Conservation (phyloP, 2,797 vertebrate species). For the Enteromius paludinosus region DNA sequence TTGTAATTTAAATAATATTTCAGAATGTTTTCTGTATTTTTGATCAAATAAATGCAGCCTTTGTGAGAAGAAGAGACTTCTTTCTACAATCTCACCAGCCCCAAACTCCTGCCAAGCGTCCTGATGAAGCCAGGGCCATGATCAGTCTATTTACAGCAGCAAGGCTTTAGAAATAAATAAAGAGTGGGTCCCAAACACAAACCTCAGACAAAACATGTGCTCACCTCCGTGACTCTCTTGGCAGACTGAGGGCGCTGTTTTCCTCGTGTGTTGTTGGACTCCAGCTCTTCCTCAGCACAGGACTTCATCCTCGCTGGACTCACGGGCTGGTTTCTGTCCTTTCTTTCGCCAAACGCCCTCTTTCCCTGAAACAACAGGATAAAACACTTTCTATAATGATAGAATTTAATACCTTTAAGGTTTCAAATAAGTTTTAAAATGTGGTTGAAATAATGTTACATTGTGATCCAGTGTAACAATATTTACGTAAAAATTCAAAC, state of each 20-base stretch:
- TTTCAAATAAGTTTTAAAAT: too few relatives aligned
- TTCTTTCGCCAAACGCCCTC: constrained; percentile 87
- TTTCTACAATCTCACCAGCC: neutral
- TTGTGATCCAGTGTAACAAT: too few relatives aligned
- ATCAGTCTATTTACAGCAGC: constrained; percentile 76
- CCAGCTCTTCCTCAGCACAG: constrained; percentile 66
- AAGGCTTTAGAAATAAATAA: constrained; percentile 40
- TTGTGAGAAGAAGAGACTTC: neutral
- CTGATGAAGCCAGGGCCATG: constrained; percentile 57
- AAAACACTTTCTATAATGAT: neutral
- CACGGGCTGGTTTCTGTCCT: constrained; percentile 64
- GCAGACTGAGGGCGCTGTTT: constrained; percentile 71
- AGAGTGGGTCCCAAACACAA: too few relatives aligned
- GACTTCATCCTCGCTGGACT: constrained; percentile 66
- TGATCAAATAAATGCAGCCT: neutral
- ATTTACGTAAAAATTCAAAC: too few relatives aligned
- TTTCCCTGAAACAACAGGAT: constrained; percentile 80
- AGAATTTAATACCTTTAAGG: too few relatives aligned
- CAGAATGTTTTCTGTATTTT: neutral
- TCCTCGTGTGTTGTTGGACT: constrained; percentile 69
- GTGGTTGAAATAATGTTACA: too few relatives aligned
- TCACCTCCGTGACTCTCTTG: constrained; percentile 81
- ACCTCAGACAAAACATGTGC: constrained; percentile 4
- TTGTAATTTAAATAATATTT: neutral
- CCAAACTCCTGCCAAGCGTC: neutral